Evolutionary conservation across 2,113 vertebrate species (phyloP).

Genomic region (Heterocephalus glaber): DNA sequence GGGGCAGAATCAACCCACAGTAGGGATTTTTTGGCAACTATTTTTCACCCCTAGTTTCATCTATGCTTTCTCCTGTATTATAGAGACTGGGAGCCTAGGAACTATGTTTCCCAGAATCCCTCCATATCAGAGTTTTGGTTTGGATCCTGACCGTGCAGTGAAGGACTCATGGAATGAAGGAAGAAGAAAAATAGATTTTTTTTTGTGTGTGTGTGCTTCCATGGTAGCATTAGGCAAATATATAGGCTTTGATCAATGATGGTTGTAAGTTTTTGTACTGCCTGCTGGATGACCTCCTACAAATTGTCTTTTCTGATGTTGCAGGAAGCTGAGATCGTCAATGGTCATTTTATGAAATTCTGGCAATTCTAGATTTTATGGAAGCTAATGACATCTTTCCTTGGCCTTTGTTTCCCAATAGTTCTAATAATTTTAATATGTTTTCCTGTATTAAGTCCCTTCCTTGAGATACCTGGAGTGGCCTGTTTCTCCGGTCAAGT

Average conservation of each 20-base stretch:
- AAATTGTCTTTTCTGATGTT: neutral
- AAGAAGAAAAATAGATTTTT: neutral
- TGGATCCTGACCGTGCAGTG: neutral
- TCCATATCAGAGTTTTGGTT: neutral
- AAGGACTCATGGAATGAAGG: neutral
- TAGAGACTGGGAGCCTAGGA: neutral
- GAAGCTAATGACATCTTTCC: neutral
- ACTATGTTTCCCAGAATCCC: neutral
- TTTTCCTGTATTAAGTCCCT: neutral
- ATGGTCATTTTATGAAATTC: constrained; percentile 1
- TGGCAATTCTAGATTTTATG: neutral
- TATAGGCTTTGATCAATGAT: neutral
- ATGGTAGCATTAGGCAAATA: neutral
- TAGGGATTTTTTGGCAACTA: neutral
- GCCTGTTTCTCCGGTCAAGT: neutral
- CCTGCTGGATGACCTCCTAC: neutral
- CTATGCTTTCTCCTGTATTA: neutral
- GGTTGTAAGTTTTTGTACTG: neutral
- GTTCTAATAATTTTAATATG: neutral
- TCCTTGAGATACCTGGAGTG: neutral
- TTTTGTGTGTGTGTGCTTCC: neutral
- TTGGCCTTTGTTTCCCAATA: neutral
- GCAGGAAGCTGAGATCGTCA: neutral
- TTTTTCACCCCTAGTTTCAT: neutral
- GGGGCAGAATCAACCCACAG: neutral